Evolutionary conservation across 2,797 vertebrate genomes (phyloP).

Genomic region (Enteromius afrohamiltoni): DNA sequence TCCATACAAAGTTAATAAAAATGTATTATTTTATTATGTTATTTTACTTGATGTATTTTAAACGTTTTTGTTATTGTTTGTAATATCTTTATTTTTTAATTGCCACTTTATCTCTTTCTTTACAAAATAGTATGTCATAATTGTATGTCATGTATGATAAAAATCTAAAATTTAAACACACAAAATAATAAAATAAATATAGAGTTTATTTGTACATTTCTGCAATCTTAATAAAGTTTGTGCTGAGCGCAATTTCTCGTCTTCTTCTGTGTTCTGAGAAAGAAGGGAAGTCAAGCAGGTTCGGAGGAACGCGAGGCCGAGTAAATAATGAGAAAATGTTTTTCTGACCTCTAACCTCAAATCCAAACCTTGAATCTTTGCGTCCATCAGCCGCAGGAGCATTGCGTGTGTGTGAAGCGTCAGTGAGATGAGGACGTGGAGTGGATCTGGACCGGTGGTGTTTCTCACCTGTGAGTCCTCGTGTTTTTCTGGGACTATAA

Average conservation of each 20-base stretch:
- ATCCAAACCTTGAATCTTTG: not conserved
- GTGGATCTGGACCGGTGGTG: not conserved
- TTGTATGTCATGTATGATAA: too few species aligned
- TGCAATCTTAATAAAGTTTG: not conserved
- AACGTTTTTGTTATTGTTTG: too few species aligned
- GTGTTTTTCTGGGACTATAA: not conserved
- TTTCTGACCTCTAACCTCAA: not conserved
- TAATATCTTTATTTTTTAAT: too few species aligned
- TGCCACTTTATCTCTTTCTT: too few species aligned
- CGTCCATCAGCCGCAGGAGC: not conserved
- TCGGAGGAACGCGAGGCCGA: not conserved
- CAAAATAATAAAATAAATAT: too few species aligned
- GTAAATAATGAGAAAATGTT: not conserved
- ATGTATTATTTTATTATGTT: too few species aligned
- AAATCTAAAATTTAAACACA: too few species aligned
- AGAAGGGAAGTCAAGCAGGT: not conserved
- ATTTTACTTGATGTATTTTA: too few species aligned
- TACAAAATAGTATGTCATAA: too few species aligned
- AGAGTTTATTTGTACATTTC: not conserved
- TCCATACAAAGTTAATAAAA: not conserved
- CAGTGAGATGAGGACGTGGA: not conserved
- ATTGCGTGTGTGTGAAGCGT: not conserved
- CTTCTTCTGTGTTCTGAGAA: not conserved
- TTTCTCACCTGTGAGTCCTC: not conserved
- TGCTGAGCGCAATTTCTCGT: too few species aligned